Evolutionary conservation across 2,888 invertebrate species (phyloP), one percentile per base, ranked within the genome.

Genomic region (Lycocerus yunnanus): DNA sequence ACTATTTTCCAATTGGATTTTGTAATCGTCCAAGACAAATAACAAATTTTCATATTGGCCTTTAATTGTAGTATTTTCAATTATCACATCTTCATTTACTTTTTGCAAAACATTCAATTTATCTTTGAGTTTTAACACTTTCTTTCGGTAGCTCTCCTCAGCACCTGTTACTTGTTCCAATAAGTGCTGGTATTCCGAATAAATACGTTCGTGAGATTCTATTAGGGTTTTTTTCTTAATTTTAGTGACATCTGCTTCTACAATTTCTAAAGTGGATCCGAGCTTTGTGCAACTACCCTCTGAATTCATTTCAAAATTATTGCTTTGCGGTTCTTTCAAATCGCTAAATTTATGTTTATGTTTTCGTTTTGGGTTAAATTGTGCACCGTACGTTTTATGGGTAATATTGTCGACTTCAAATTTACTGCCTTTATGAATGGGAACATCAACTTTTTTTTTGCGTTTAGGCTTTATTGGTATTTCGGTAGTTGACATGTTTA

Each of bases 61-160:
- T 79, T 89, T 88, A 8, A 93, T 83, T 59, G 88, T 87, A 74
- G 90, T 90, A 78, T 92, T 92, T 82, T 93, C 92, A 75, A 90
- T 88, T 0, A 90, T 89, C 77, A 92, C 90, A 58, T 92, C 88
- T 72, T 90, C 89, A 82, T 93, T 93, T 78, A 89, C 89, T 66
- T 89, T 89, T 69, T 92, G 87, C 0, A 93, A 87, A 0, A 88
- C 86, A 77, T 89, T 88, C 0, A 93, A 84, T 81, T 92, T 92
- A 65, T 92, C 91, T 69, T 91, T 90, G 5, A 93, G 84, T 83
- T 91, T 92, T 70, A 88, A 84, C 82, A 93, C 89, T 80, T 91
- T 93, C 80, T 91, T 90, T 70, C 90, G 88, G 68, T 92, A 83
- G 11, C 85, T 77, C 10, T 85, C 84, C 71, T 87, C 85, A 11